Base-by-base conservation (phyloP, 1,140 invertebrate species). In the Eupeodes corollae region DNA sequence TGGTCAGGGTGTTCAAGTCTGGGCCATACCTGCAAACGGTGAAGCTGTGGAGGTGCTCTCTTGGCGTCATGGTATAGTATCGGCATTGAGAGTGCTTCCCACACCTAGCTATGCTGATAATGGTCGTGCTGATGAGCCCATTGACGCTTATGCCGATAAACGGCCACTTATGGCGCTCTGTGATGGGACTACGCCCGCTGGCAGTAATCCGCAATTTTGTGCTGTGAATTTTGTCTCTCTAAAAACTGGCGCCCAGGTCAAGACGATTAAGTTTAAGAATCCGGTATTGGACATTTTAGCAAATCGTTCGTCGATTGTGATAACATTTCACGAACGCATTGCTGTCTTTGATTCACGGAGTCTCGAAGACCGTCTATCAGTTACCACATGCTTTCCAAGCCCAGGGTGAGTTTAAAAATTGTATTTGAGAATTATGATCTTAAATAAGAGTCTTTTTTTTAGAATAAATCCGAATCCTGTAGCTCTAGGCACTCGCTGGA, bases 41-140 rank as follows among this genome's bases (percentile, higher is more conserved):
- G 91, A 96, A 65, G 91, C 91, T 1, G 83, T 86, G 42, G 91
- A 95, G 71, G 83, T 94, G 9, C 67, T 96, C 40, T 93, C 91
- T 6, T 90, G 89, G 82, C 75, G 86, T 21, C 88, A 94, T 67
- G 88, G 90, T 40, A 77, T 82, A 48, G 86, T 94, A 35, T 81
- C 84, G 46, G 79, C 86, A 39, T 73, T 94, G 35, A 77, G 83
- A 66, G 74, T 97, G 52, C 72, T 97, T 55, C 88, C 90, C 10
- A 83, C 81, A 48, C 91, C 91, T 46, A 70, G 73, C 6, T 51
- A 53, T 26, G n/a, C 40, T 42, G 59, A 59, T 41, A 59, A 66
- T 40, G 56, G 58, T 2, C 56, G 60, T 2, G 64, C 64, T 14
- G 69, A 75, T 56, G 75, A 77, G 43, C 60, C 66, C 3, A 55